Conservation (phyloP, 2,113 vertebrate genomes). For the Chloropsis hardwickii region DNA sequence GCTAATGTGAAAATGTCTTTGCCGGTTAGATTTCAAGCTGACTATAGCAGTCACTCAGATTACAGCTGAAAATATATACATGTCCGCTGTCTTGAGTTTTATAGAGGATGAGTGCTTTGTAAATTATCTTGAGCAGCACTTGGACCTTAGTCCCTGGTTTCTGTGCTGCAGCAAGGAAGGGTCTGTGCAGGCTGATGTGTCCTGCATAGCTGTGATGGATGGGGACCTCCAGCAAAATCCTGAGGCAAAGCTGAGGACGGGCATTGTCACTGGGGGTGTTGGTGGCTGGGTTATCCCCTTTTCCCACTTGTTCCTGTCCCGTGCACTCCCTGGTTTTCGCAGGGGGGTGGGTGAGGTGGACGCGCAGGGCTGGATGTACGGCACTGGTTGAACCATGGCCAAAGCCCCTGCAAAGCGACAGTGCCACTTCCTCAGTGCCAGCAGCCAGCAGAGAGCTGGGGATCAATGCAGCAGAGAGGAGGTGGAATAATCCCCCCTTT, state of each 20-base stretch:
- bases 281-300: neutral
- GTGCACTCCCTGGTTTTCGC: fast-evolving
- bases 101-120: neutral
- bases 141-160: neutral
- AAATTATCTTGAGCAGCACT: neutral
- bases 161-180: neutral
- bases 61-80: neutral
- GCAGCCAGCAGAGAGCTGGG: neutral
- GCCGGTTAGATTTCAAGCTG: neutral
- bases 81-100: neutral
- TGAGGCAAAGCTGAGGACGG: fast-evolving
- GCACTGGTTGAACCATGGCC: neutral
- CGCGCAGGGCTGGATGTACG: fast-evolving
- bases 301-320: neutral
- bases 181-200: neutral
- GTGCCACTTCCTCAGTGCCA: neutral
- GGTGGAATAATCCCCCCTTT: neutral
- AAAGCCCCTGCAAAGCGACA: neutral
- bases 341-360: neutral
- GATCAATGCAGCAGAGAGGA: neutral
- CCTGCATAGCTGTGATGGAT: neutral
- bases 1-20: neutral
- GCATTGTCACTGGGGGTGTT: neutral
- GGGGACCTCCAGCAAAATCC: neutral
- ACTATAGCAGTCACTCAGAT: neutral